A percentile compares a stretch with the other conserved stretches of the same genome.
Evolutionary conservation across 2,888 invertebrate genomes (phyloP).

Genomic region (Amphipyra tragopoginis): DNA sequence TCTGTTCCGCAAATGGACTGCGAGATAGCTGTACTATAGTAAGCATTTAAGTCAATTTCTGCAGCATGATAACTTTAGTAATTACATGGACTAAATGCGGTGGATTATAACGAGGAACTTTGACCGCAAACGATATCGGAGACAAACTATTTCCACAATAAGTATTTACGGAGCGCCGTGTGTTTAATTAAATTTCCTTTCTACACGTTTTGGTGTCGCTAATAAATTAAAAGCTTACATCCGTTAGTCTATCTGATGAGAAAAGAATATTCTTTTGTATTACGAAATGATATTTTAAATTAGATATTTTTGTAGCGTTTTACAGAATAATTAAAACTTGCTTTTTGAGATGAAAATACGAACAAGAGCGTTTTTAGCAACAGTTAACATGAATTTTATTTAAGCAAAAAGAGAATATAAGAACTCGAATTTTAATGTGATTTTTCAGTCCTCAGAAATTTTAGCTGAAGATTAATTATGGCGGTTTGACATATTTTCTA

Average conservation of each 20-base stretch:
- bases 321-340: neutral
- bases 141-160: slow-evolving; percentile 41
- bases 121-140: slow-evolving; percentile 42
- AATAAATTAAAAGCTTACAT: slow-evolving; percentile 33
- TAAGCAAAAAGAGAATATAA: too few species aligned
- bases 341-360: neutral
- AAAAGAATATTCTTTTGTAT: neutral
- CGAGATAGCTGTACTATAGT: slow-evolving; percentile 13
- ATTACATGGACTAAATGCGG: slow-evolving; percentile 38
- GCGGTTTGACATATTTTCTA: too few species aligned
- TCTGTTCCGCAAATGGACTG: slow-evolving; percentile 22
- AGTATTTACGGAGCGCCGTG: slow-evolving; percentile 15
- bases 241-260: neutral
- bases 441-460: too few species aligned
- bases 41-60: slow-evolving; percentile 34
- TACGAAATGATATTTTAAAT: too few species aligned
- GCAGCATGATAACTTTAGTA: slow-evolving; percentile 27
- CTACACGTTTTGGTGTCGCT: slow-evolving; percentile 14
- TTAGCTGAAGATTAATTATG: too few species aligned
- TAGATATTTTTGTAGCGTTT: neutral
- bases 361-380: too few species aligned
- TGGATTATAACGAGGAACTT: slow-evolving; percentile 36
- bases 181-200: slow-evolving; percentile 39
- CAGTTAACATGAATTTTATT: too few species aligned
- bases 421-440: too few species aligned